Evolutionary conservation across 2,113 vertebrate genomes (phyloP).

Genomic region (Hydrolagus affinis): DNA sequence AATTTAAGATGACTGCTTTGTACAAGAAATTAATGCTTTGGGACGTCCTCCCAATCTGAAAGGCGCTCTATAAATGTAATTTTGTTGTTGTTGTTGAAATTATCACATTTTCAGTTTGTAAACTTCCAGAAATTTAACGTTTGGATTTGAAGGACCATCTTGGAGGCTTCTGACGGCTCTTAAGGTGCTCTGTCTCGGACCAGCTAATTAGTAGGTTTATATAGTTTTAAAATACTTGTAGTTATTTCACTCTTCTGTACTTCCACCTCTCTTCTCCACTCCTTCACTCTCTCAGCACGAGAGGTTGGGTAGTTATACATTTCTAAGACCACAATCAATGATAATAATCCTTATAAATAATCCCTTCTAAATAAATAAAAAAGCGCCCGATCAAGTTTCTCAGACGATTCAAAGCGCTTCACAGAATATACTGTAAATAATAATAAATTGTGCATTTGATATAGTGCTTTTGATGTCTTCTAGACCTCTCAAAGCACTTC

Average conservation of each 20-base stretch:
- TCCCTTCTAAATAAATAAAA: no score
- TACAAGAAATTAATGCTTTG: neutral
- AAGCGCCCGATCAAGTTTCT: no score
- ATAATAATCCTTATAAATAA: neutral
- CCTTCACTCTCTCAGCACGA: neutral
- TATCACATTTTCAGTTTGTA: neutral
- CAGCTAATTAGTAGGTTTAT: constrained; percentile 66
- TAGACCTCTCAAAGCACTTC: no score
- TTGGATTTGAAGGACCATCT: constrained; percentile 75
- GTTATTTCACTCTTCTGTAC: neutral
- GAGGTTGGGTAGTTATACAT: neutral
- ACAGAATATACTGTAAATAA: no score
- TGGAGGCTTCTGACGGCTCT: constrained; percentile 81
- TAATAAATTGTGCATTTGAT: no score
- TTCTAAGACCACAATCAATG: neutral
- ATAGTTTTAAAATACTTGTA: neutral
- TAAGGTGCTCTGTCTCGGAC: constrained; percentile 62
- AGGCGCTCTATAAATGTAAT: no score
- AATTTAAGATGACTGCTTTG: neutral
- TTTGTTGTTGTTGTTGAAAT: no score
- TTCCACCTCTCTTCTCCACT: neutral
- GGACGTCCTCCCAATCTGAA: no score
- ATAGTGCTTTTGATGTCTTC: no score
- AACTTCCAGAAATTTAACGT: constrained; percentile 69
- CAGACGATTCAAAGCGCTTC: no score